Conservation (phyloP, 2,888 invertebrate species). For the Lamellibrachia satsuma region DNA sequence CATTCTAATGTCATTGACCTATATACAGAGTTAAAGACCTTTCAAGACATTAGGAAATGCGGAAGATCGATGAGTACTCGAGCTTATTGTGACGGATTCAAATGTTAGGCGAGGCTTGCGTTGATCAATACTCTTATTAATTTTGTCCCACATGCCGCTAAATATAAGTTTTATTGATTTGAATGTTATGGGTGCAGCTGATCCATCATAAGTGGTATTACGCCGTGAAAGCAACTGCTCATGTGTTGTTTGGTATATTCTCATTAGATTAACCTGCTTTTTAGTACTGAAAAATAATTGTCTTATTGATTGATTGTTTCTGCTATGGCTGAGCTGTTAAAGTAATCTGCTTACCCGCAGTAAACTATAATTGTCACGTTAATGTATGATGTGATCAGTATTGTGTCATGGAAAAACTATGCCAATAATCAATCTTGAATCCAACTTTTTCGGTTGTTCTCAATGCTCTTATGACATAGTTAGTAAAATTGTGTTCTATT, state of each 20-base stretch:
- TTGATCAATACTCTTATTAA: background rate
- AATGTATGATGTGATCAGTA: too few relatives aligned
- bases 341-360: too few relatives aligned
- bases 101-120: background rate
- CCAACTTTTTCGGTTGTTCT: too few relatives aligned
- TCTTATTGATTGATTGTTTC: background rate
- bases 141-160: slow-evolving; percentile 2
- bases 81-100: background rate
- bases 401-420: too few relatives aligned
- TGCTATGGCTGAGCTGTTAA: background rate
- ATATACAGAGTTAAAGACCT: background rate
- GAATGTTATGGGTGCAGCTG: background rate
- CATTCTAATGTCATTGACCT: background rate
- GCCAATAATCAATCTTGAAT: too few relatives aligned
- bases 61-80: background rate
- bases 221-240: background rate
- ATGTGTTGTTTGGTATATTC: background rate
- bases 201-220: background rate
- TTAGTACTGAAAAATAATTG: background rate
- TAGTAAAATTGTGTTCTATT: too few relatives aligned
- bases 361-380: too few relatives aligned
- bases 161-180: background rate
- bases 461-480: too few relatives aligned
- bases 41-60: background rate
- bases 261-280: background rate